Conservation (phyloP, 2,797 vertebrate genomes). For the Myotis pilosus region DNA sequence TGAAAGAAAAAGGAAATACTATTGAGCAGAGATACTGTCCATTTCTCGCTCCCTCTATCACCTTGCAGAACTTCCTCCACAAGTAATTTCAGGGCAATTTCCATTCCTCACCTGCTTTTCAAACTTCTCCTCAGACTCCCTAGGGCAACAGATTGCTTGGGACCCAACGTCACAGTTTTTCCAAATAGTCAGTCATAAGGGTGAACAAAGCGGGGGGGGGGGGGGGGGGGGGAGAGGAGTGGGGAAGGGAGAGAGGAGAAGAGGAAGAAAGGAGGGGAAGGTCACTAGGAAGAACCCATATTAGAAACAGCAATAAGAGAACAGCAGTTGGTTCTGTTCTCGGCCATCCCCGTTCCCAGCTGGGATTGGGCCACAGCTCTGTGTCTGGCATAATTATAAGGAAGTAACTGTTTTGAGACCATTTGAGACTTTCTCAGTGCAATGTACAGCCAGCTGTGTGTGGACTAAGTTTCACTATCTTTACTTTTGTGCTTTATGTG, state of each 20-base stretch:
- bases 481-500: background rate
- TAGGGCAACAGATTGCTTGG: background rate
- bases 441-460: background rate
- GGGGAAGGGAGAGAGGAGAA: accelerated
- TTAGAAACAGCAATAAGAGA: background rate
- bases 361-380: background rate
- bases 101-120: constrained; percentile 34
- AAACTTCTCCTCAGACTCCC: background rate
- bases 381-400: background rate
- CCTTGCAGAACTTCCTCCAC: constrained; percentile 1
- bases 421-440: background rate
- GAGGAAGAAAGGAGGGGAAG: accelerated
- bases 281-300: background rate
- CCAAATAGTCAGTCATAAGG: background rate
- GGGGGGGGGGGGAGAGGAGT: background rate
- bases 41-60: background rate
- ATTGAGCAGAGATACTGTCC: background rate
- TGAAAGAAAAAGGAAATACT: background rate
- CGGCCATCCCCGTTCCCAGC: accelerated
- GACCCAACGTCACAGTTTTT: background rate
- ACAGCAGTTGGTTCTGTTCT: background rate
- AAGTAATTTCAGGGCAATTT: constrained; percentile 51
- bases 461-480: background rate
- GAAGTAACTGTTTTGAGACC: background rate
- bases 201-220: background rate